Conservation (phyloP, 2,888 invertebrate species). For the Chironomus tentans region DNA sequence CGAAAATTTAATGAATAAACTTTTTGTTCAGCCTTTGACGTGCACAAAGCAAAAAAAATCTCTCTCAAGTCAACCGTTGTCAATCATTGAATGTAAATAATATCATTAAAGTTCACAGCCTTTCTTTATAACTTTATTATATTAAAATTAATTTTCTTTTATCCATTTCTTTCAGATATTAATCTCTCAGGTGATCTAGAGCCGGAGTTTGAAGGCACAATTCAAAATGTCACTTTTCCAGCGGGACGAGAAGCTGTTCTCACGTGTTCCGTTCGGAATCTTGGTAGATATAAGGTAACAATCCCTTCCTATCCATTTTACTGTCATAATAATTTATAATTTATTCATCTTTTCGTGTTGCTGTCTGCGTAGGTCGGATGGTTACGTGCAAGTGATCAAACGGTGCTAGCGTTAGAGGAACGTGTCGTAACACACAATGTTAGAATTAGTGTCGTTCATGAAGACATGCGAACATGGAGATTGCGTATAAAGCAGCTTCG, state of each 20-base stretch:
- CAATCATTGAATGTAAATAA: background rate
- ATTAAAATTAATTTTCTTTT: slow-evolving; percentile 1
- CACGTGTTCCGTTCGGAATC: slow-evolving; percentile 41
- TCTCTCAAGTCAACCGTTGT: background rate
- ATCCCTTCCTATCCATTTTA: slow-evolving; percentile 6
- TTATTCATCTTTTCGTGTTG: slow-evolving; percentile 2
- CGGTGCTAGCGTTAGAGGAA: slow-evolving; percentile 76
- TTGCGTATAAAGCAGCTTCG: slow-evolving; percentile 72
- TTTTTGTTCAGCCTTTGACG: too few relatives aligned
- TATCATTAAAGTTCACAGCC: background rate
- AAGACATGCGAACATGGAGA: slow-evolving; percentile 77
- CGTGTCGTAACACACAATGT: slow-evolving; percentile 77
- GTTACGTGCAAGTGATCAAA: slow-evolving; percentile 83
- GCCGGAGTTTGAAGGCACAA: slow-evolving; percentile 41
- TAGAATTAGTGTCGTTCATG: slow-evolving; percentile 71
- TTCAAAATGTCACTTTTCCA: slow-evolving; percentile 43
- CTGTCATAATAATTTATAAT: background rate
- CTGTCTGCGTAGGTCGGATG: slow-evolving; percentile 64
- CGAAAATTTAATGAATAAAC: too few relatives aligned
- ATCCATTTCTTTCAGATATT: slow-evolving; percentile 29
- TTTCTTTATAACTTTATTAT: background rate
- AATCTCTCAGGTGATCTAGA: slow-evolving; percentile 37
- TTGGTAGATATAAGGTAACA: slow-evolving; percentile 41
- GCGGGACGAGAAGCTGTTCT: slow-evolving; percentile 42
- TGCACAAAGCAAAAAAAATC: too few relatives aligned